Evolutionary conservation across 2,113 vertebrate genomes (phyloP).

Genomic region (Larimichthys polyactis): DNA sequence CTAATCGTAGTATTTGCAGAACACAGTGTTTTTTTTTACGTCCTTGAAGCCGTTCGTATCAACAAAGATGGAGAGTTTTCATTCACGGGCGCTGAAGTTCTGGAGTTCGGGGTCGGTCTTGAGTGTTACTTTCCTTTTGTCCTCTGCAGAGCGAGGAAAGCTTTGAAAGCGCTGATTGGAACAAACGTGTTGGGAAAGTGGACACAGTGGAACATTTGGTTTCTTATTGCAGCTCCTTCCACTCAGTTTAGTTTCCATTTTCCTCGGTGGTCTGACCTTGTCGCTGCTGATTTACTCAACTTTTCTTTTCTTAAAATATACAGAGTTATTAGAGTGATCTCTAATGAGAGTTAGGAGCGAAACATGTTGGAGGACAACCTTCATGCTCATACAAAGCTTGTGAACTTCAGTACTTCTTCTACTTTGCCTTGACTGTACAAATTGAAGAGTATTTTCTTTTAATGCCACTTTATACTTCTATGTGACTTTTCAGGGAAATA

Average conservation of each 20-base stretch:
- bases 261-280: constrained; percentile 31
- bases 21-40: constrained; percentile 13
- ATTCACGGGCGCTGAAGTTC: background rate
- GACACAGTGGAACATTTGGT: constrained; percentile 12
- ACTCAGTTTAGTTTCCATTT: constrained; percentile 2
- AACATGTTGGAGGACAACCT: background rate
- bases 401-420: background rate
- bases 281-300: constrained; percentile 1
- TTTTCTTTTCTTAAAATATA: background rate
- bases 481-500: background rate
- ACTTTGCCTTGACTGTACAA: too few species aligned
- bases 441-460: background rate
- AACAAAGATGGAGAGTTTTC: background rate
- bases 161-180: constrained; percentile 11
- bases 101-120: background rate
- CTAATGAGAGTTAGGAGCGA: background rate
- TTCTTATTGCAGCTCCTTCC: background rate
- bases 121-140: constrained; percentile 15
- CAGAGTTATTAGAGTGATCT: background rate
- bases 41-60: background rate
- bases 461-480: background rate
- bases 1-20: background rate
- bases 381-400: background rate
- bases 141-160: background rate
- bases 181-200: constrained; percentile 6